Evolutionary conservation across 2,113 vertebrate species (phyloP).

Genomic region (Lathamus discolor): DNA sequence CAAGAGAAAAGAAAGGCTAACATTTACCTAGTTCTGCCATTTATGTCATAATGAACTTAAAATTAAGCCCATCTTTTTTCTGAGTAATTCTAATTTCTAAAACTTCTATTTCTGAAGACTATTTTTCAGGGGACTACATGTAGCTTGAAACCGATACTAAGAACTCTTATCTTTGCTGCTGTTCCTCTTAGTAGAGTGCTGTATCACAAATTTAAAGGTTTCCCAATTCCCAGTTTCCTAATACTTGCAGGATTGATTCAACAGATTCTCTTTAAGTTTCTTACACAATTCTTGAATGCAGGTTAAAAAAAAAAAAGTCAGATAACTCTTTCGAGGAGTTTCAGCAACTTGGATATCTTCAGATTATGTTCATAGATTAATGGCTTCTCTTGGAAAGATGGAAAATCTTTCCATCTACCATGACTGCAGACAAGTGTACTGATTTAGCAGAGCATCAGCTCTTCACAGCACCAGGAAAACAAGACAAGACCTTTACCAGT

Average conservation of each 20-base stretch:
- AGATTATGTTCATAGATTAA: background rate
- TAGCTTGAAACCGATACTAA: background rate
- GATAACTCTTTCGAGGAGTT: background rate
- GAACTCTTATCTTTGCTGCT: background rate
- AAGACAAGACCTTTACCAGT: background rate
- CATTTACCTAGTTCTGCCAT: background rate
- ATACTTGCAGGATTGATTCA: background rate
- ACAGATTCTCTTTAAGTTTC: background rate
- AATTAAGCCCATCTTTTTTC: too few species aligned
- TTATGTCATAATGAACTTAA: too few species aligned
- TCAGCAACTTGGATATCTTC: background rate
- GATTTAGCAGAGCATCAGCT: background rate
- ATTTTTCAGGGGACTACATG: background rate
- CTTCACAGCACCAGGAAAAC: background rate
- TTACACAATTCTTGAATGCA: background rate
- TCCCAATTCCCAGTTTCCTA: background rate
- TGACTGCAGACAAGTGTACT: background rate
- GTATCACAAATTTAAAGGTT: background rate
- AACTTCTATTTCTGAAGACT: background rate
- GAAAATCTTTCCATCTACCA: background rate
- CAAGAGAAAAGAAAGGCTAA: background rate
- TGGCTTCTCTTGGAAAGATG: background rate
- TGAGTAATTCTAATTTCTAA: background rate
- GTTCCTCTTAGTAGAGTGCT: background rate
- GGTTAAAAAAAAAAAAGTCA: background rate